A percentile compares a stretch with the other conserved stretches of the same genome.
phyloP scores from a whole-genome alignment of 2,113 vertebrate species.

The Oenanthe melanoleuca region DNA sequence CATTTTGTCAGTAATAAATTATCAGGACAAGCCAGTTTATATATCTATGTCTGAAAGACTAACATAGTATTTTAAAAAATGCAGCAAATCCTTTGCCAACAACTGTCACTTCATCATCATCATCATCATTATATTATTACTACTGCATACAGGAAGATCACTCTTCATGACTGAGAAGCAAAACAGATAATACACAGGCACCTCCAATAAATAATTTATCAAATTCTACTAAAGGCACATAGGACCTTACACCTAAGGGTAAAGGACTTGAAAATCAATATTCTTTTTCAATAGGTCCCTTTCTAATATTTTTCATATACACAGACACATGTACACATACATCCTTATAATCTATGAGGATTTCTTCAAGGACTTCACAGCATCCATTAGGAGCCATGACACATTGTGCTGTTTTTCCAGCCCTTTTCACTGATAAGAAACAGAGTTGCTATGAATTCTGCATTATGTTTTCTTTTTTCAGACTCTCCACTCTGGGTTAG shows the following conservation, averaged over 20 bases:
- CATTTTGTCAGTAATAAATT: not conserved
- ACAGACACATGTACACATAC: not conserved
- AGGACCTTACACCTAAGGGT: not conserved
- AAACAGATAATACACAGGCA: not conserved
- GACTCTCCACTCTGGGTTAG: not conserved
- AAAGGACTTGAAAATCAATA: not conserved
- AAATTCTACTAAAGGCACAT: not conserved
- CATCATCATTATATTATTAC: not conserved
- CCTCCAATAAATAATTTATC: not conserved
- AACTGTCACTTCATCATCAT: not conserved
- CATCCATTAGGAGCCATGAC: not conserved
- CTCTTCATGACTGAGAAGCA: not conserved
- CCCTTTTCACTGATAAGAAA: not conserved
- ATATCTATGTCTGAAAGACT: not conserved
- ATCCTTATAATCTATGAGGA: not conserved
- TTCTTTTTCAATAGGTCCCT: not conserved
- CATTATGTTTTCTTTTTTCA: not conserved
- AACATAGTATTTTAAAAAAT: not conserved
- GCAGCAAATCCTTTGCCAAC: not conserved
- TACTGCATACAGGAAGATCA: not conserved
- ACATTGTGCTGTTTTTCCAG: not conserved
- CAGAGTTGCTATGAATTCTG: not conserved
- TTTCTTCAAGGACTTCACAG: not conserved
- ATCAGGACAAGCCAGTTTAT: not conserved
- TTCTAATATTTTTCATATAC: not conserved